A percentile compares a stretch with the other conserved stretches of the same genome.
Conservation (phyloP, 2,888 invertebrate genomes). For the Tiliacea aurago region DNA sequence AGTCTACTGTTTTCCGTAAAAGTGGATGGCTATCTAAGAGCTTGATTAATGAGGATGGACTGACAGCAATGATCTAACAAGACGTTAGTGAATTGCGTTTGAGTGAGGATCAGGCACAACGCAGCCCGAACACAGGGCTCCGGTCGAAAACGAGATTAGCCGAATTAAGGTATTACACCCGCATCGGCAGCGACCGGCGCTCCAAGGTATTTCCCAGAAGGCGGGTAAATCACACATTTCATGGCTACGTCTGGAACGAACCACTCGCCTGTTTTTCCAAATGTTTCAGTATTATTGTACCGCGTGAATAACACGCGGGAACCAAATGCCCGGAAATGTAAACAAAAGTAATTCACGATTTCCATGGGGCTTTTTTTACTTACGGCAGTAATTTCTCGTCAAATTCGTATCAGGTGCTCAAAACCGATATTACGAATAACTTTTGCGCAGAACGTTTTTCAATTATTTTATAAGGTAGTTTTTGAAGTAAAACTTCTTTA, state of each 20-base stretch:
- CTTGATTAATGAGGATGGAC: conserved; percentile 65
- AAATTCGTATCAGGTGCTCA: conserved; percentile 41
- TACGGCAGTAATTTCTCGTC: conserved; percentile 25
- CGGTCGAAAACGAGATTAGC: conserved; percentile 83
- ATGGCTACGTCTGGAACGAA: conserved; percentile 78
- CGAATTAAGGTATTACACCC: conserved; percentile 86
- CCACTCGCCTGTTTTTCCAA: conserved; percentile 65
- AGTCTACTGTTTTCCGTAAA: conserved; percentile 17
- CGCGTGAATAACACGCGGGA: conserved; percentile 38
- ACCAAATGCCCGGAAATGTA: conserved; percentile 39
- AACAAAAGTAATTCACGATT: conserved; percentile 54
- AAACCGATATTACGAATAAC: conserved; percentile 24
- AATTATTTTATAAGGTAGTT: not conserved
- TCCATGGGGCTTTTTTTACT: conserved; percentile 30
- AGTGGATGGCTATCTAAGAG: conserved; percentile 47
- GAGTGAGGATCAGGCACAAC: conserved; percentile 68
- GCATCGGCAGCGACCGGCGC: conserved; percentile 78
- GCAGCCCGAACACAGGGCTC: conserved; percentile 73
- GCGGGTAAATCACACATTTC: conserved; percentile 87
- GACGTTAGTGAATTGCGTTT: conserved; percentile 65
- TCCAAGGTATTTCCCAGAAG: conserved; percentile 85
- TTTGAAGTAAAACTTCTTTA: too few relatives aligned
- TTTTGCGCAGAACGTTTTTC: conserved; percentile 19
- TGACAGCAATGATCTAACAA: conserved; percentile 64
- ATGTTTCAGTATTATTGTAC: conserved; percentile 56